Evolutionary conservation across 2,888 invertebrate species (phyloP).

Genomic region (Nomada lathburiana): DNA sequence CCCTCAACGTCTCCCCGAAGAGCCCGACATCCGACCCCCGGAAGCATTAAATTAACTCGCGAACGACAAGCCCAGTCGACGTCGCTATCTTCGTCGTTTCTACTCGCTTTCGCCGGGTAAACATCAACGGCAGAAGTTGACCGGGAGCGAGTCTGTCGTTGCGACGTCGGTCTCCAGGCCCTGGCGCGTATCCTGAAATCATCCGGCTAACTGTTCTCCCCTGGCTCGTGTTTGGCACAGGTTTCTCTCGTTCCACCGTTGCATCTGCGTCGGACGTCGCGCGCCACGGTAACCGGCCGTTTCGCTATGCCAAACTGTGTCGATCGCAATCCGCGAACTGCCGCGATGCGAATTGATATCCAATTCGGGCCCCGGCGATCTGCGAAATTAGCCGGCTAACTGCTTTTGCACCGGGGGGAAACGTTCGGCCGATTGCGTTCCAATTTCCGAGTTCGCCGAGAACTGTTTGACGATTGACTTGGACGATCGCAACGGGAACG

Average conservation of each 20-base stretch:
- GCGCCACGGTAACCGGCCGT: not conserved
- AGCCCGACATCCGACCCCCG: slow-evolving; percentile 41
- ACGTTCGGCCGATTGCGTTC: slow-evolving; percentile 36
- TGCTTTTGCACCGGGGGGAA: slow-evolving; percentile 38
- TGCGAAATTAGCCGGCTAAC: slow-evolving; percentile 52
- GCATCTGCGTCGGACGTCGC: slow-evolving; percentile 67
- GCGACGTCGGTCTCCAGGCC: slow-evolving; percentile 52
- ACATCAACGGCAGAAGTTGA: slow-evolving; percentile 81
- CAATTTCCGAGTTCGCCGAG: slow-evolving; percentile 35
- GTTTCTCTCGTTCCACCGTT: slow-evolving; percentile 20
- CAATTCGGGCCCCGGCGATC: slow-evolving; percentile 41
- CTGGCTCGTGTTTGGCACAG: slow-evolving; percentile 37
- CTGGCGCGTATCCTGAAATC: slow-evolving; percentile 60
- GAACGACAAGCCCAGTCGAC: slow-evolving; percentile 80
- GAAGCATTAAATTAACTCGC: slow-evolving; percentile 77
- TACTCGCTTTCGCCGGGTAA: slow-evolving; percentile 73
- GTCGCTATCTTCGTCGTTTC: slow-evolving; percentile 42
- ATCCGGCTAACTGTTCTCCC: slow-evolving; percentile 58
- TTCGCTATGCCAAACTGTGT: slow-evolving; percentile 44
- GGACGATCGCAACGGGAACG: not conserved
- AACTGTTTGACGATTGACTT: slow-evolving; percentile 33
- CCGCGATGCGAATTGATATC: slow-evolving; percentile 51
- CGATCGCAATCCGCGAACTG: slow-evolving; percentile 63
- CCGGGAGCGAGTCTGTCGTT: slow-evolving; percentile 57
- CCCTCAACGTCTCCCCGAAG: slow-evolving; percentile 20